A percentile compares a stretch with the other conserved stretches of the same genome.
Evolutionary conservation across 1,140 invertebrate genomes (phyloP).

Genomic region (Anthonomus grandis): DNA sequence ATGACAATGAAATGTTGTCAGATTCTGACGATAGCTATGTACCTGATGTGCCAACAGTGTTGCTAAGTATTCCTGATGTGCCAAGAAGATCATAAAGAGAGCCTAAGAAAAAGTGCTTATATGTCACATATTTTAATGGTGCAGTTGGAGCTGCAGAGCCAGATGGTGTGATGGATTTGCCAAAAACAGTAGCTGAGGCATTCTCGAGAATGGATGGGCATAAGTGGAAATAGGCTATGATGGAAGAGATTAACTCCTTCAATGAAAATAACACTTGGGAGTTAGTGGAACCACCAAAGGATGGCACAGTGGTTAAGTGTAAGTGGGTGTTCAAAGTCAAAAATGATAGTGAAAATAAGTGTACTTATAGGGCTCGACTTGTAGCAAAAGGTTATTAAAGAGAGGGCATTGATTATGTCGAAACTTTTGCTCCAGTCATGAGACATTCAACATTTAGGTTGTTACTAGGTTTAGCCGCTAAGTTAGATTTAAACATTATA

Average conservation of each 20-base stretch:
- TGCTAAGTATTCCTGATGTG: no score
- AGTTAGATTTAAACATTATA: constrained; percentile 12
- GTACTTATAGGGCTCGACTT: constrained; percentile 31
- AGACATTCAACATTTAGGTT: constrained; percentile 31
- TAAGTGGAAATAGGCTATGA: constrained; percentile 34
- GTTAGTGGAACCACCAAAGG: constrained; percentile 25
- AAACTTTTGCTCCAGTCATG: constrained; percentile 45
- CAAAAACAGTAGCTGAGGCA: no score
- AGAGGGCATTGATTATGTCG: constrained; percentile 47
- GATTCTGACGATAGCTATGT: no score
- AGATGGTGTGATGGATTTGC: no score
- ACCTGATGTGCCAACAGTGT: no score
- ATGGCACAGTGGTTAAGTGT: neutral
- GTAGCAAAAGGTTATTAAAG: constrained; percentile 48
- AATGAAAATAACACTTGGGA: no score
- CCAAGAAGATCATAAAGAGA: no score
- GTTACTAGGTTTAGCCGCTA: constrained; percentile 28
- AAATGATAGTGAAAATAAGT: constrained; percentile 4
- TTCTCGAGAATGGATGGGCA: constrained; percentile 17
- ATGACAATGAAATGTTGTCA: no score
- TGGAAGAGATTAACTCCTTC: constrained; percentile 39
- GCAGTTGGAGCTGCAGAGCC: no score
- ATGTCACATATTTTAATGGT: no score
- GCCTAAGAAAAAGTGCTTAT: no score
- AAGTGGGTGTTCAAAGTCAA: constrained; percentile 27